These are phyloP conservation scores for Punctoribates punctum DNA, from an alignment of 2,888 invertebrate genomes.

Conservation along the genomic window DNA sequence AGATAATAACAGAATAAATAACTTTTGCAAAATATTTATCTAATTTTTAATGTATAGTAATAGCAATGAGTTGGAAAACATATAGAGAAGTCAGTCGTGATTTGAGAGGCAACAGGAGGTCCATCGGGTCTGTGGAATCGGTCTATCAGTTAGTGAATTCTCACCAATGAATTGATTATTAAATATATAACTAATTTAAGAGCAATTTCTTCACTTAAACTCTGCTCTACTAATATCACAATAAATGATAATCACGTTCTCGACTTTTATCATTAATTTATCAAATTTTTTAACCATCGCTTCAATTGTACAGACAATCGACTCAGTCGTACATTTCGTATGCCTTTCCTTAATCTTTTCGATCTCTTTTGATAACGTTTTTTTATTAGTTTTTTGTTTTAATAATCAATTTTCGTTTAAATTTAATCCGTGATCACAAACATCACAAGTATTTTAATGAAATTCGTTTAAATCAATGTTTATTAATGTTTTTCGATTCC, in stretches of 20 bases:
- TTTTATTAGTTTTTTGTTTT: background rate
- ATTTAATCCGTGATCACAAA: slow-evolving; percentile 16
- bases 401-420: background rate
- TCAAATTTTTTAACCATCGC: slow-evolving; percentile 26
- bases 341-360: background rate
- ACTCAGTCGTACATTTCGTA: background rate
- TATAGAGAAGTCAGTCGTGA: slow-evolving; percentile 29
- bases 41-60: slow-evolving; percentile 22
- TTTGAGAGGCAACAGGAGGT: slow-evolving; percentile 22
- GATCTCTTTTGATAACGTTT: background rate
- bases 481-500: no score
- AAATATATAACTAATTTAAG: slow-evolving; percentile 2
- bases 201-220: slow-evolving; percentile 10
- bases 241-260: slow-evolving; percentile 32
- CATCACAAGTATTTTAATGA: background rate
- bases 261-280: slow-evolving; percentile 31
- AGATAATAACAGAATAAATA: slow-evolving; percentile 28
- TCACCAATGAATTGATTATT: background rate
- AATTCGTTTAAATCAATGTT: background rate
- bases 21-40: slow-evolving; percentile 22
- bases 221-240: slow-evolving; percentile 15
- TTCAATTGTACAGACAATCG: slow-evolving; percentile 4
- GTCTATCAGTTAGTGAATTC: background rate
- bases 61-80: background rate
- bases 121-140: no score